These are phyloP conservation scores for Tetragnatha versicolor DNA, from an alignment of 1,140 invertebrate species.

Conservation along the genomic window DNA sequence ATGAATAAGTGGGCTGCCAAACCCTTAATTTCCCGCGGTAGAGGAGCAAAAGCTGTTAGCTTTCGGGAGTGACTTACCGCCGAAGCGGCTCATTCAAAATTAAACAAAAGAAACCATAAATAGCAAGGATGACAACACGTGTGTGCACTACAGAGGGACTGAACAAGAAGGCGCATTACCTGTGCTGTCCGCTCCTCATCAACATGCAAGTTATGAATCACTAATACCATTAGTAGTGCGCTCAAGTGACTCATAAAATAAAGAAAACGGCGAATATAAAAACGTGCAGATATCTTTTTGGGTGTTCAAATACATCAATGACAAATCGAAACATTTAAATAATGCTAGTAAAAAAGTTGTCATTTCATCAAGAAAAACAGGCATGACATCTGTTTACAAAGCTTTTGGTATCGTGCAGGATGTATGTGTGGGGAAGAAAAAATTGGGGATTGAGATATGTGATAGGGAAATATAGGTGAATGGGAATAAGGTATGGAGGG, in stretches of 20 bases:
- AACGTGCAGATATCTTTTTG: too few species aligned
- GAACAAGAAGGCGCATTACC: conserved; percentile 33
- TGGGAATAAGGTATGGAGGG: conserved; percentile 25
- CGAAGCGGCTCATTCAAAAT: conserved; percentile 18
- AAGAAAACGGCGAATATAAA: too few species aligned
- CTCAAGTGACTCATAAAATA: too few species aligned
- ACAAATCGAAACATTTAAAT: too few species aligned
- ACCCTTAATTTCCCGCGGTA: neutral
- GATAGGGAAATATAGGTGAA: conserved; percentile 23
- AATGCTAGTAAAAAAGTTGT: too few species aligned
- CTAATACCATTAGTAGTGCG: conserved; percentile 10
- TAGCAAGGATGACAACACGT: conserved; percentile 14
- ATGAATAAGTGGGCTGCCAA: too few species aligned
- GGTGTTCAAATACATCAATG: too few species aligned
- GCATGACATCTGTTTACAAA: conserved; percentile 19
- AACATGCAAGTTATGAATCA: too few species aligned
- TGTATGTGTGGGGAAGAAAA: conserved; percentile 12
- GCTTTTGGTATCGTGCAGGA: conserved; percentile 39
- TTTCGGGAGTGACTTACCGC: conserved; percentile 22
- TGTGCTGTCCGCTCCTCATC: too few species aligned
- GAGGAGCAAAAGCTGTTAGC: conserved; percentile 44
- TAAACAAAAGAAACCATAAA: conserved; percentile 28
- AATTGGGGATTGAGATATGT: conserved; percentile 15
- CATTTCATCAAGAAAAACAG: too few species aligned
- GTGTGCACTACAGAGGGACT: conserved; percentile 33